Evolutionary conservation across 1,140 invertebrate species (phyloP), one percentile per base, ranked within the genome.

Genomic region (Delia radicum): DNA sequence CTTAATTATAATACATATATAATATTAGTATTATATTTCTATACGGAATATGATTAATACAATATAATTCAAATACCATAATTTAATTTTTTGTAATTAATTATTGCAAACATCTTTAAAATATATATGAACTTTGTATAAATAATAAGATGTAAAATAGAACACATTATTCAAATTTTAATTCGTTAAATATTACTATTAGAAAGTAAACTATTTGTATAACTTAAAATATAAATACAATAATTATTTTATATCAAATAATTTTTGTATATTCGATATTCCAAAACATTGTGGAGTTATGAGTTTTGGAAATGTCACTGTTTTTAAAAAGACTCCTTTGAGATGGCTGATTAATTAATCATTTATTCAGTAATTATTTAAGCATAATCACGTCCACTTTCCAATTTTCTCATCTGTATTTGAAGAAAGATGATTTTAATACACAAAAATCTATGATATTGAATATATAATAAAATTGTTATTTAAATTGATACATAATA

Each of bases 331-430:
- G n/a, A 21, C 46, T 55, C 21, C 46, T 21, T 21, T 21, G n/a
- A 55, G 48, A 55, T n/a, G n/a, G n/a, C n/a, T n/a, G 48, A 55
- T 21, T 55, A n/a, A 55, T 6, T 21, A n/a, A 10, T 42, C 0
- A 10, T 13, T 42, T n/a, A 21, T 24, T 55, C 18, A 21, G 8
- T 21, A 10, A 65, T 27, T 29, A 28, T 48, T 79, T 83, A 85
- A 27, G 83, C 83, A 78, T 81, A 85, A 63, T 85, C 83, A 48
- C 81, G 82, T 12, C 79, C 72, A 75, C 83, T 79, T 55, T 85
- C 83, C 79, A 85, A 63, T 74, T 85, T 85, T 78, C 82, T 83
- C 73, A 85, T 78, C 83, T 85, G 77, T 15, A 74, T 75, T 73
- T 77, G 33, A 63, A 62, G 27, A 61, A 75, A 74, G 55, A 46